phyloP scores from a whole-genome alignment of 2,797 vertebrate species.

The Periparus ater region DNA sequence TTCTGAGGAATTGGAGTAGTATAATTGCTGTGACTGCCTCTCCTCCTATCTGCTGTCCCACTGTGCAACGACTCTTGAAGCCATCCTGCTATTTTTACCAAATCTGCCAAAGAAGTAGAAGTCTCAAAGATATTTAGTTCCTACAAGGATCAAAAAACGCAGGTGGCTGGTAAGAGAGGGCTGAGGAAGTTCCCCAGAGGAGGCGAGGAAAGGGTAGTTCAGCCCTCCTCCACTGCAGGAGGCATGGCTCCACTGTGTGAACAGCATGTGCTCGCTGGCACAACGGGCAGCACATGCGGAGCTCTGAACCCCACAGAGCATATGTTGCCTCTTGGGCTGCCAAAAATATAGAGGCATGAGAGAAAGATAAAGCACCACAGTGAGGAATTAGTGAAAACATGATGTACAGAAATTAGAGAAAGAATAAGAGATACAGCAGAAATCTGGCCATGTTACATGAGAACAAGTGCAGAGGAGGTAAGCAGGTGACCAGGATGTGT shows the following conservation, averaged over 20 bases:
- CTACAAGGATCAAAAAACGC: background rate
- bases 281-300: accelerated
- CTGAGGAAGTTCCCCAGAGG: background rate
- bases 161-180: background rate
- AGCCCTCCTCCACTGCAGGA: background rate
- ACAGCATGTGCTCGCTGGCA: background rate
- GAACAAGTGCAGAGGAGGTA: accelerated
- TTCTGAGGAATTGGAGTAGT: background rate
- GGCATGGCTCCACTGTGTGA: accelerated
- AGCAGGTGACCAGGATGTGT: background rate
- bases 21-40: background rate
- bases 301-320: background rate
- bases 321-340: slow-evolving; percentile 1
- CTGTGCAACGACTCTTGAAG: background rate
- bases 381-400: background rate
- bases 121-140: background rate
- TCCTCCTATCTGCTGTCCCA: background rate
- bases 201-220: background rate
- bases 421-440: background rate
- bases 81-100: background rate
- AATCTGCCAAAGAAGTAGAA: background rate
- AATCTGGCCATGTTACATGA: background rate
- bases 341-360: background rate
- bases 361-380: background rate
- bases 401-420: background rate